Evolutionary conservation across 2,113 vertebrate species (phyloP).

Genomic region (Silurus meridionalis): DNA sequence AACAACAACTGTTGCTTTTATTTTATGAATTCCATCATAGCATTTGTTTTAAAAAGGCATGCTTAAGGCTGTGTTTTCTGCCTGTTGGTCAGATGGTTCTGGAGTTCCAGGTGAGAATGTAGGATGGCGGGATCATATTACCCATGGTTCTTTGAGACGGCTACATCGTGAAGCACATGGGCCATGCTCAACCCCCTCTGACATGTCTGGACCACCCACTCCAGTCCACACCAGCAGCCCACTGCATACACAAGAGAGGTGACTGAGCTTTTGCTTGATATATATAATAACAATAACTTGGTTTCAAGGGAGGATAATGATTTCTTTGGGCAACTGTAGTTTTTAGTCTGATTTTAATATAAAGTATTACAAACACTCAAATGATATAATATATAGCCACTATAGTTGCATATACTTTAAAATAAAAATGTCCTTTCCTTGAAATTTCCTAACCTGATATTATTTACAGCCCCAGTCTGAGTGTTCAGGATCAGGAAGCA

Average conservation of each 20-base stretch:
- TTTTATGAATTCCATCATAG: not conserved
- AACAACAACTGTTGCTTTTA: not conserved
- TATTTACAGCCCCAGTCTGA: slow-evolving; percentile 63
- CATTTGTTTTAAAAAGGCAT: not conserved
- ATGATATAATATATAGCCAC: not conserved
- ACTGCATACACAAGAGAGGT: slow-evolving; percentile 79
- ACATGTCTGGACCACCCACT: slow-evolving; percentile 75
- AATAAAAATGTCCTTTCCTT: not conserved
- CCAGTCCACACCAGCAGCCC: slow-evolving; percentile 86
- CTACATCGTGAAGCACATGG: slow-evolving; percentile 68
- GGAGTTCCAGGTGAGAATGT: slow-evolving; percentile 66
- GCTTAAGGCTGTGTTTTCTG: slow-evolving; percentile 5
- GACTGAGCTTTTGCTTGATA: slow-evolving; percentile 15
- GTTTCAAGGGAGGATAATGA: not conserved
- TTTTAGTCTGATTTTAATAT: not conserved
- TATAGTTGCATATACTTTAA: not conserved
- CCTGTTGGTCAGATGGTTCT: slow-evolving; percentile 60
- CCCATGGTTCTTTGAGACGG: slow-evolving; percentile 73
- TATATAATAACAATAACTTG: not conserved
- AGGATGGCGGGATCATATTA: slow-evolving; percentile 79
- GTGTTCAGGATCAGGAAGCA: slow-evolving; percentile 62
- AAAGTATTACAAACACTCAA: not conserved
- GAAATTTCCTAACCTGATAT: not conserved
- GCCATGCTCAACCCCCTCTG: slow-evolving; percentile 71
- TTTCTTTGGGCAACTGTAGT: not conserved